Evolutionary conservation across 2,888 invertebrate species (phyloP), one percentile per base, ranked within the genome.

Genomic region (Tetranychus truncatus): DNA sequence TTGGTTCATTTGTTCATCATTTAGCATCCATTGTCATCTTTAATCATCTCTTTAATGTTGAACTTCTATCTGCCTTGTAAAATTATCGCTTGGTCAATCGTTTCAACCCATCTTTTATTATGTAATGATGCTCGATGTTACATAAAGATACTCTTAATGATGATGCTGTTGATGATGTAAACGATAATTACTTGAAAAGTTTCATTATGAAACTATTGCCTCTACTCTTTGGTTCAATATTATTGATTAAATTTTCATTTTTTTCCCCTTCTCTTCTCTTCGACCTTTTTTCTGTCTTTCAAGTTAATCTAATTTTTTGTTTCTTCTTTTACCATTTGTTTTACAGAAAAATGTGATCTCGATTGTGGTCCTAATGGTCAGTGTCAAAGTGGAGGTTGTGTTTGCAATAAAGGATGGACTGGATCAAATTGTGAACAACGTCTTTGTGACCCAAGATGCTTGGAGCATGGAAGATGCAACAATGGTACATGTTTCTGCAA

Each of bases 401-500:
- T 91, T 79, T 87, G 86, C 79, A 81, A 83, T 66, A 87, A 89
- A 65, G 95, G 95, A 66, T 97, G 95, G 95, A 91, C 91, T 1
- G 96, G 96, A 66, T 87, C 90, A 75, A 88, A 90, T 77, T 97
- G 97, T 83, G 92, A 92, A 83, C 91, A 92, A 81, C 86, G 91
- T 79, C 91, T 92, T 44, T 96, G 96, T 83, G 95, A 96, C 83
- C 84, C 87, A 77, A 88, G 94, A 73, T 99, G 99, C 84, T 89
- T 90, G 75, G 91, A 91, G 80, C 95, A 97, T 82, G 99, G 99
- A 24, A 92, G 92, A 82, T 99, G 99, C 85, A 90, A 91, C 82
- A 96, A 97, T 83, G 97, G 97, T 77, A 95, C 94, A 74, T 99
- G 99, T 83, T 90, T 94, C 75, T 99, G 99, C 83, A 90, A 92